Conservation (phyloP, 2,888 invertebrate species). For the Laothoe populi region DNA sequence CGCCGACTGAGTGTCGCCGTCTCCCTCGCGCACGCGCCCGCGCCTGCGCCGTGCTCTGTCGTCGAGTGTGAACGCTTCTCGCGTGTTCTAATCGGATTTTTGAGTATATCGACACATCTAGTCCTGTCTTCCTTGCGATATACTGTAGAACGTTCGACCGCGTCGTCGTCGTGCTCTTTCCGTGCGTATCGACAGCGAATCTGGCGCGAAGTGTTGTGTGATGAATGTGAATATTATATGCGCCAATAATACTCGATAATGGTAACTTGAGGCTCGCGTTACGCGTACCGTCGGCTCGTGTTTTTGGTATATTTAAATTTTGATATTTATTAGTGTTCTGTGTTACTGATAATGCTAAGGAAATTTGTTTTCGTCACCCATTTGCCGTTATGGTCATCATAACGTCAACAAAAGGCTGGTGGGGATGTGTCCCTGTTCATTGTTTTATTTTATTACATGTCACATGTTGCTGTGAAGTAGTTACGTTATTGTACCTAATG, state of each 20-base stretch:
- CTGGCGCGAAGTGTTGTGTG: conserved; percentile 31
- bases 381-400: conserved; percentile 20
- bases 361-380: conserved; percentile 15
- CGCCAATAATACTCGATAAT: conserved; percentile 38
- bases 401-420: conserved; percentile 24
- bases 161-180: conserved; percentile 31
- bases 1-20: too few relatives aligned
- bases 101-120: conserved; percentile 59
- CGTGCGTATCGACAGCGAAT: conserved; percentile 34
- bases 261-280: conserved; percentile 35
- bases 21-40: too few relatives aligned
- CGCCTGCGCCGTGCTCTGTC: conserved; percentile 44
- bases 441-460: conserved; percentile 15
- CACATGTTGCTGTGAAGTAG: conserved; percentile 28
- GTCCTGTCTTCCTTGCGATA: conserved; percentile 71
- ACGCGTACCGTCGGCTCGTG: conserved; percentile 34
- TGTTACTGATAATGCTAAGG: conserved; percentile 10
- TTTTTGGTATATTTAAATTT: conserved; percentile 27
- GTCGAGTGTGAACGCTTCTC: conserved; percentile 38
- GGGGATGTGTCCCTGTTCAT: conserved; percentile 21
- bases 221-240: conserved; percentile 32
- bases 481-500: conserved; percentile 29
- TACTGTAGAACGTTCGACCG: conserved; percentile 38
- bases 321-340: conserved; percentile 20
- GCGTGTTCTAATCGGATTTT: conserved; percentile 36